Evolutionary conservation across 2,888 invertebrate genomes (phyloP).

Genomic region (Campoletis raptor): DNA sequence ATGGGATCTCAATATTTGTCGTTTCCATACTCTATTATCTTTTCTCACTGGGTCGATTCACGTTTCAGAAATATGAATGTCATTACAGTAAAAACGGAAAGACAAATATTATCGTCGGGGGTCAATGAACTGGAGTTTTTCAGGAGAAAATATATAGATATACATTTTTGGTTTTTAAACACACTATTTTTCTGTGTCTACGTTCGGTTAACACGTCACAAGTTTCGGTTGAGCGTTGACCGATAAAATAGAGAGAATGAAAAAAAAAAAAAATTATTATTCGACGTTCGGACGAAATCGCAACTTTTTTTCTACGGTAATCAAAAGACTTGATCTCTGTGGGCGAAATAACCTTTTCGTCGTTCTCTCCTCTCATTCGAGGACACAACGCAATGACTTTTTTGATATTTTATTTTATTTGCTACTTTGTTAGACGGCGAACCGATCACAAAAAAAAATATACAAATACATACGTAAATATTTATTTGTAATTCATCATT

Average conservation of each 20-base stretch:
- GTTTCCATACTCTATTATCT: constrained; percentile 32
- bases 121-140: constrained; percentile 53
- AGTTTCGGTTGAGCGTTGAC: constrained; percentile 19
- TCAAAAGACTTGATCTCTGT: constrained; percentile 34
- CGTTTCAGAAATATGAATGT: constrained; percentile 33
- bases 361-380: constrained; percentile 22
- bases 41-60: constrained; percentile 9
- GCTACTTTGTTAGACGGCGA: constrained; percentile 55
- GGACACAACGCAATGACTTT: constrained; percentile 8
- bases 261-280: constrained; percentile 35
- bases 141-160: constrained; percentile 14
- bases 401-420: constrained; percentile 20
- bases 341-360: constrained; percentile 30
- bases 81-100: background rate
- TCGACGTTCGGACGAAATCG: constrained; percentile 44
- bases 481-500: no score
- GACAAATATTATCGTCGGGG: background rate
- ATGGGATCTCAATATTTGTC: background rate
- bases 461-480: no score
- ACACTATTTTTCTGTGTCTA: background rate
- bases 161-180: constrained; percentile 2
- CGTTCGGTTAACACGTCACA: constrained; percentile 7
- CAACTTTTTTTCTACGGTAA: constrained; percentile 21
- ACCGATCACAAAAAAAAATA: constrained; percentile 59
- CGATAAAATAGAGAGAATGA: constrained; percentile 4